Conservation (phyloP, 2,797 vertebrate genomes). For the Erithacus rubecula region DNA sequence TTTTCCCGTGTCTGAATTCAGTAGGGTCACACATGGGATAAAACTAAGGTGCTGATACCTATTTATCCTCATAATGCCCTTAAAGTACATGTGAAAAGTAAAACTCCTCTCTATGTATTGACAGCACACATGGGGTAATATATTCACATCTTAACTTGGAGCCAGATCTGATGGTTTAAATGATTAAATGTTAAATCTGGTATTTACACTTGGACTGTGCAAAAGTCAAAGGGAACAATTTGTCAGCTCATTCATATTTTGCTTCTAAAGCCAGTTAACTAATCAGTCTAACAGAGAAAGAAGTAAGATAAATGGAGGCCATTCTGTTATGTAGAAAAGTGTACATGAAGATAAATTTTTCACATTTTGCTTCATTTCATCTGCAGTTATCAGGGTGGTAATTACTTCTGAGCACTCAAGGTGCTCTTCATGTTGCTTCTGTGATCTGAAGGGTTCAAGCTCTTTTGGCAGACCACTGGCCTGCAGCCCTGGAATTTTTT, state of each 20-base stretch:
- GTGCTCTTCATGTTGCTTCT: conserved; percentile 51
- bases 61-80: not conserved
- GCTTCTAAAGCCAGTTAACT: conserved; percentile 65
- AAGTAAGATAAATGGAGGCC: conserved; percentile 69
- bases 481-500: not conserved
- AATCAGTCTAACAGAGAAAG: conserved; percentile 68
- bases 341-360: conserved; percentile 72
- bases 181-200: conserved; percentile 58
- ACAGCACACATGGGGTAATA: conserved; percentile 44
- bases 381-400: conserved; percentile 59
- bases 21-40: not conserved
- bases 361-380: conserved; percentile 67
- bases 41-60: not conserved
- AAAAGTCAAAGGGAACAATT: conserved; percentile 70
- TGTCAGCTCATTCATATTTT: conserved; percentile 70
- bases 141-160: conserved; percentile 33
- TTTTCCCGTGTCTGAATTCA: not conserved
- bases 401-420: conserved; percentile 67
- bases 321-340: conserved; percentile 61
- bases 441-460: not conserved
- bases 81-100: not conserved
- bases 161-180: conserved; percentile 58
- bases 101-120: not conserved
- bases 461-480: not conserved
- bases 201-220: conserved; percentile 54